These are phyloP conservation scores for Stegostoma tigrinum DNA, from an alignment of 2,113 vertebrate species.

Conservation along the genomic window DNA sequence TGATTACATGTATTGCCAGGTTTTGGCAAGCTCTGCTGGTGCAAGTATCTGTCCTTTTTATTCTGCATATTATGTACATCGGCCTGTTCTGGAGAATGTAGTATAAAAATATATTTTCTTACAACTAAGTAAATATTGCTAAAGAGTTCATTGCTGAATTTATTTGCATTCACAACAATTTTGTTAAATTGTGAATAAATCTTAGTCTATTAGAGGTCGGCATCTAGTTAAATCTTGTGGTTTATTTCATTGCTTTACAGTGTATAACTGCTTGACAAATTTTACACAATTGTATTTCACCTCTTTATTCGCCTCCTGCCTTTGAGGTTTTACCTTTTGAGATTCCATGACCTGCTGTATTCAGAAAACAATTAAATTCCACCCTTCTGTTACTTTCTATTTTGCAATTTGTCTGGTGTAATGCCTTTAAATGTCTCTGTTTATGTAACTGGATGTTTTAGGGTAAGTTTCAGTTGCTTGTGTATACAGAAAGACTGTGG, in stretches of 20 bases:
- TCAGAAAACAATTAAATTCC: not conserved
- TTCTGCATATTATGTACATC: not conserved
- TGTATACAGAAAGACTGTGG: not conserved
- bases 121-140: not conserved
- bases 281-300: not conserved
- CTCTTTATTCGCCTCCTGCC: not conserved
- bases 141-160: not conserved
- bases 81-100: not conserved
- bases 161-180: not conserved
- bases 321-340: not conserved
- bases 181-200: not conserved
- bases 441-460: not conserved
- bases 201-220: not conserved
- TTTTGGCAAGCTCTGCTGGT: not conserved
- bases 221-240: not conserved
- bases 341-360: not conserved
- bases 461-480: not conserved
- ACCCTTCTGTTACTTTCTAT: not conserved
- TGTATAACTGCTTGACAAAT: not conserved
- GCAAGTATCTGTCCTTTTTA: not conserved
- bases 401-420: no score
- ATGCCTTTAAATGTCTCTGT: not conserved
- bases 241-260: not conserved
- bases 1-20: not conserved
- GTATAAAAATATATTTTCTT: not conserved